Evolutionary conservation across 2,888 invertebrate genomes (phyloP).

Genomic region (Nasonovia ribisnigri): DNA sequence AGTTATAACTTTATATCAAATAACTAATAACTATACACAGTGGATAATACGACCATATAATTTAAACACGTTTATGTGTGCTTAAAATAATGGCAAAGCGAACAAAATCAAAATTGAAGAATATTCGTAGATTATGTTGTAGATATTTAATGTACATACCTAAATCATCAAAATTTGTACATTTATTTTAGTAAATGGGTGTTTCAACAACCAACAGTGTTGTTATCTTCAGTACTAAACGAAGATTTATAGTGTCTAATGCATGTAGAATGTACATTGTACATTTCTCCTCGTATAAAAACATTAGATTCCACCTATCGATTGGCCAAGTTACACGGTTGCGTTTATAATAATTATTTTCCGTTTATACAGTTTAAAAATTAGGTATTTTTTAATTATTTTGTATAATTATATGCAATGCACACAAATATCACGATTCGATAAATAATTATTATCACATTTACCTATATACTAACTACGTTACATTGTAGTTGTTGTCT

Average conservation of each 20-base stretch:
- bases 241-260: background rate
- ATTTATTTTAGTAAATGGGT: background rate
- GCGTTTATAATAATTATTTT: background rate
- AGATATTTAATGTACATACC: background rate
- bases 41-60: background rate
- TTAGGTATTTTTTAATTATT: background rate
- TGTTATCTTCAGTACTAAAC: background rate
- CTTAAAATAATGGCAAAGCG: background rate
- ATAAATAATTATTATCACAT: background rate
- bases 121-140: background rate
- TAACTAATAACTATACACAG: background rate
- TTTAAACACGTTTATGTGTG: background rate
- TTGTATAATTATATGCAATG: background rate
- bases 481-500: background rate
- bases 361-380: background rate
- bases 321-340: background rate
- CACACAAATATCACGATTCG: background rate
- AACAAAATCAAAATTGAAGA: background rate
- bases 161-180: background rate
- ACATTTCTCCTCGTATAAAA: background rate
- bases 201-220: slow-evolving; percentile 1
- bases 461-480: background rate
- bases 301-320: background rate
- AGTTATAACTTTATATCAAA: background rate
- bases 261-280: background rate